Evolutionary conservation across 2,888 invertebrate genomes (phyloP), one percentile per base, ranked within the genome.

Genomic region (Ectropis crepuscularia): DNA sequence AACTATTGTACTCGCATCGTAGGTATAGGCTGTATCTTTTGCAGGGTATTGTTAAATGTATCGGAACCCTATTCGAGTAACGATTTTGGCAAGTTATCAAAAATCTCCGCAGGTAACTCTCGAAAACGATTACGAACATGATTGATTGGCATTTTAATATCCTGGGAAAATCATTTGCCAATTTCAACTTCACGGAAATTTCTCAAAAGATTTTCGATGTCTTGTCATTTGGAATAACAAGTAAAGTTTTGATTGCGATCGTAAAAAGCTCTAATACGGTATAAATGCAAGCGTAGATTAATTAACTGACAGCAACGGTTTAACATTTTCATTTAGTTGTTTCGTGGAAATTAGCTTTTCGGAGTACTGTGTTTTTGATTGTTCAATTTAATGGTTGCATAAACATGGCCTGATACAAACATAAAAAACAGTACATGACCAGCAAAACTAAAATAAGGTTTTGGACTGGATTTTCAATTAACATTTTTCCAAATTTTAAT

Each of bases 401-500:
- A 53, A 53, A 36, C 53, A 46, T 38, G 45, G 39, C 5, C 38
- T 6, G 37, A 36, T 36, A 37, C 37, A 37, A 36, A n/a, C 72
- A 65, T 2, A 46, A 46, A 80, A 28, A 28, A 28, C n/a, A n/a
- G n/a, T n/a, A n/a, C n/a, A n/a, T n/a, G n/a, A n/a, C n/a, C 16
- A 28, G 16, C 16, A 4, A 28, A 28, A 28, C 5, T 11, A 11
- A 45, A 45, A 45, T 45, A 6, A 28, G 16, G 16, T 28, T 28
- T 28, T 11, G 12, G 10, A 16, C 11, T 6, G 11, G 36, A 37
- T 81, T 82, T 82, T 77, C 71, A 70, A 50, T 12, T 7, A 39
- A 12, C n/a, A 57, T 62, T 64, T 54, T 66, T 59, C 45, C 79
- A 75, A 28, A 79, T 87, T 88, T 87, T 67, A 87, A 86, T 87